Base-by-base conservation (phyloP, 2,888 invertebrate species). In the Agrilus biguttatus region DNA sequence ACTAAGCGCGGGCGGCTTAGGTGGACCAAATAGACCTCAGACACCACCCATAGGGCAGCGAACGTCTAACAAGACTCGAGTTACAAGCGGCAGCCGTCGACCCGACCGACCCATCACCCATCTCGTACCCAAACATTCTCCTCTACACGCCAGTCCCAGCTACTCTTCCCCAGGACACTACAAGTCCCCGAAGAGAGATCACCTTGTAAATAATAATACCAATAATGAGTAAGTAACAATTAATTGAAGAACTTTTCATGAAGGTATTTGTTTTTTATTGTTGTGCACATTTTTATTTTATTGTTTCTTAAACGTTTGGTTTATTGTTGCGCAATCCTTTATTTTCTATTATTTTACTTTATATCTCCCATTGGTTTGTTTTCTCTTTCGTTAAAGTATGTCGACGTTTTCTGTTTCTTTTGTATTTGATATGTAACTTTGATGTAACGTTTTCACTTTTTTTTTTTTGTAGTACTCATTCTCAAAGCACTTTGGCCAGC, bases 401-500 rank as follows among this genome's bases (percentile, higher is more conserved):
- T n/a, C n/a, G n/a, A n/a, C n/a, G n/a, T 21, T 21, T 21, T 7
- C 7, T 21, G 21, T 21, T 21, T 21, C 7, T 21, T 21, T 21
- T 5, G 21, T 21, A 21, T 5, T 21, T 21, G 3, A 17, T 17
- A 17, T 17, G 17, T 17, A 2, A 17, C 17, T 17, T 4, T 17
- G 4, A 17, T 17, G 17, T 17, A 17, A 17, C 6, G 19, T 19
- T 19, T 19, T 2, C 23, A 23, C 8, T 28, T 8, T 10, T 10
- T 10, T 44, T 42, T 33, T 21, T 7, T 49, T 51, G 1, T 57
- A 80, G 79, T 47, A 78, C 78, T 72, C 75, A 77, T 51, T 69
- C 75, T 38, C 78, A 77, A 62, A 80, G 81, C 51, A 78, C 81
- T 8, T 69, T 81, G 49, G 84, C 83, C 51, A 84, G 67, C 53